Evolutionary conservation across 2,797 vertebrate species (phyloP), one percentile per base, ranked within the genome.

Genomic region (Callimico goeldii): DNA sequence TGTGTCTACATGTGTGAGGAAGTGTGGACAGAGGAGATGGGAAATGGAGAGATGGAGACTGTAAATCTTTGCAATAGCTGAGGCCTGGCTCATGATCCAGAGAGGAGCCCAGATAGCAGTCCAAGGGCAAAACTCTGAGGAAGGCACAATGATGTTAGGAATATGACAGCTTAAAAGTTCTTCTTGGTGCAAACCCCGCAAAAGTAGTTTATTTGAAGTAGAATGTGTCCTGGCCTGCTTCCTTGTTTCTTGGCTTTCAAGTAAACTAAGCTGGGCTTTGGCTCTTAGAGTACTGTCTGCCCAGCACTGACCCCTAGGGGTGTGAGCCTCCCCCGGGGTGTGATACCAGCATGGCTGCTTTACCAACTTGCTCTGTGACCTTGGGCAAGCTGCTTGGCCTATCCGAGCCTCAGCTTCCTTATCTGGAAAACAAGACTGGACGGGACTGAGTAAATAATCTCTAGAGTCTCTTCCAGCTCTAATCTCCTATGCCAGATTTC

Each of bases 11-110:
- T 15, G 50, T 5, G 76, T 55, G 52, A 77, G 30, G 75, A 72
- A 77, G 10, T 52, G 19, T 14, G 22, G 67, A 93, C n/a, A 90
- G 36, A 87, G 36, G 41, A 30, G 70, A 46, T 11, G n/a, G 43
- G 39, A 79, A 12, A 1, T 39, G 57, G 55, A 33, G 14, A 70
- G 48, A 36, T 0, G 13, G 57, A 64, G 64, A 64, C 1, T 26
- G n/a, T 88, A 94, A 88, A 88, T 95, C 76, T 89, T 95, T 96
- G 50, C 5, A 22, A 30, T 46, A 52, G 50, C 15, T 46, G 67
- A 94, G 64, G 57, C 55, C 52, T 86, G 85, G 28, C 50, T 94
- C 11, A 8, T 41, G 75, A 67, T 55, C 43, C 57, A 72, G 36
- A 55, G 41, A 17, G 57, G 13, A 89, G 28, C 36, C 33, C 17